phyloP scores from a whole-genome alignment of 2,888 invertebrate species.

The Orgyia antiqua region DNA sequence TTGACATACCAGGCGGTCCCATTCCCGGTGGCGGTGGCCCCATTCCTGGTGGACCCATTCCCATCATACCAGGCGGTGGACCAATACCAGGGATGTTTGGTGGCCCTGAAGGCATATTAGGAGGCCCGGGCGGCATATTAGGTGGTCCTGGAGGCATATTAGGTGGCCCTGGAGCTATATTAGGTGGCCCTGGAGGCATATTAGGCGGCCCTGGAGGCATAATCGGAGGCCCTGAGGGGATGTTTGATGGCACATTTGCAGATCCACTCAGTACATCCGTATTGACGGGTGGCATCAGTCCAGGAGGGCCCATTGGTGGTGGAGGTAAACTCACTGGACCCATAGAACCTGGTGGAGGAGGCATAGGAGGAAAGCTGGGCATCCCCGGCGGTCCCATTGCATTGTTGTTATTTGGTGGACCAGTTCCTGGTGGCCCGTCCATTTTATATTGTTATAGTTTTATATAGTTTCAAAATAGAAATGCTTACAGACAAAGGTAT shows the following conservation, averaged over 20 bases:
- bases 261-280: slow-evolving; percentile 7
- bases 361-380: slow-evolving; percentile 49
- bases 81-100: slow-evolving; percentile 31
- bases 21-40: slow-evolving; percentile 32
- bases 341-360: slow-evolving; percentile 52
- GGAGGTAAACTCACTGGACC: slow-evolving; percentile 34
- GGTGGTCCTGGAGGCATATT: slow-evolving; percentile 11
- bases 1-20: slow-evolving; percentile 41
- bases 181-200: slow-evolving; percentile 32
- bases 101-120: slow-evolving; percentile 29
- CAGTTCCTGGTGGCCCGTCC: slow-evolving; percentile 67
- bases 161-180: slow-evolving; percentile 20
- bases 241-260: slow-evolving; percentile 6
- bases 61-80: slow-evolving; percentile 29
- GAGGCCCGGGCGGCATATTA: slow-evolving; percentile 22
- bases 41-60: slow-evolving; percentile 35
- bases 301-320: slow-evolving; percentile 49
- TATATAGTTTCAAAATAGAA: slow-evolving; percentile 1
- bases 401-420: slow-evolving; percentile 48
- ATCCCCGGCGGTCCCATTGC: slow-evolving; percentile 52
- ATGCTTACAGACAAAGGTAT: too few relatives aligned
- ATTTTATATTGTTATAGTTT: slow-evolving; percentile 32
- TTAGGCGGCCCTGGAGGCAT: slow-evolving; percentile 19
- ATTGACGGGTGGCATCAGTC: slow-evolving; percentile 44
- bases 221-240: slow-evolving; percentile 32